phyloP scores from a whole-genome alignment of 2,888 invertebrate genomes.

The Sminthurides aquaticus region DNA sequence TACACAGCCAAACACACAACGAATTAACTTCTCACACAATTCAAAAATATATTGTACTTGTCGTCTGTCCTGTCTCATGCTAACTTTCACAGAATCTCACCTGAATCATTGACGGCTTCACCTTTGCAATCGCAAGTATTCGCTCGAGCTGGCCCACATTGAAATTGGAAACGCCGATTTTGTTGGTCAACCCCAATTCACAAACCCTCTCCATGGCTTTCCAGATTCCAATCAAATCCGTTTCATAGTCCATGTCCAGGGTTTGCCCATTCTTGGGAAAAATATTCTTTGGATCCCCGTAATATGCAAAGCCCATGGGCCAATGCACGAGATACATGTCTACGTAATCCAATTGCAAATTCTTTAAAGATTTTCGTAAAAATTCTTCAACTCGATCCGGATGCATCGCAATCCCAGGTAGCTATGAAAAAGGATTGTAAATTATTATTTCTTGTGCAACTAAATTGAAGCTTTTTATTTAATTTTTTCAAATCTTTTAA shows the following conservation, averaged over 20 bases:
- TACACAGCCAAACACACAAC: constrained; percentile 48
- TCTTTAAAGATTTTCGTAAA: constrained; percentile 48
- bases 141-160: constrained; percentile 64
- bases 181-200: constrained; percentile 59
- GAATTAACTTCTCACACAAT: too few relatives aligned
- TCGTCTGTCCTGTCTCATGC: too few relatives aligned
- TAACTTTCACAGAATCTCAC: constrained; percentile 48
- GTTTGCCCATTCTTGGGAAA: constrained; percentile 61
- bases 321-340: constrained; percentile 74
- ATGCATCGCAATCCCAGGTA: constrained; percentile 33
- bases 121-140: constrained; percentile 54
- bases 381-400: constrained; percentile 24
- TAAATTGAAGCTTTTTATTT: background rate
- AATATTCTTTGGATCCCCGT: constrained; percentile 54
- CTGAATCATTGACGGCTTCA: constrained; percentile 56
- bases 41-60: too few relatives aligned
- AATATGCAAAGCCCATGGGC: constrained; percentile 62
- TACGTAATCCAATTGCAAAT: constrained; percentile 66
- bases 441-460: background rate
- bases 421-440: constrained; percentile 47
- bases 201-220: constrained; percentile 63
- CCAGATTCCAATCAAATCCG: constrained; percentile 71
- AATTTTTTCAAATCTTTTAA: background rate
- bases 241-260: constrained; percentile 56
- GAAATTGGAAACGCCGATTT: constrained; percentile 80